Percentiles rank a stretch among this genome's conserved stretches.
These are phyloP conservation scores for Melanostigma gelatinosum DNA, from an alignment of 2,113 vertebrate genomes.

Conservation along the genomic window DNA sequence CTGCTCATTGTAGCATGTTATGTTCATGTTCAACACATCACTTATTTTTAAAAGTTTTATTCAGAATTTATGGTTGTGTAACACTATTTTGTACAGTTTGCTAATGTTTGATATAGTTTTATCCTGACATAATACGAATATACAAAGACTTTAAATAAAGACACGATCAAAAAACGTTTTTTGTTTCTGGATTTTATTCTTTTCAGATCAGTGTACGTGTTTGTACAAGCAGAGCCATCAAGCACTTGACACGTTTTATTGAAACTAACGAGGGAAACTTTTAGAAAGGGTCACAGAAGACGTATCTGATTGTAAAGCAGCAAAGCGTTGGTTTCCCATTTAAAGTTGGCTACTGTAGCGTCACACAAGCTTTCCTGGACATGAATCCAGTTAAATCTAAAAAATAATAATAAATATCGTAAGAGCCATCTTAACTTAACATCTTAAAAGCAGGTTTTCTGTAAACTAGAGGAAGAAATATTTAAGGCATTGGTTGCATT, in stretches of 20 bases:
- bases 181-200: not conserved
- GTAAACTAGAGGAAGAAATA: slow-evolving; percentile 40
- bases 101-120: slow-evolving; percentile 28
- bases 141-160: slow-evolving; percentile 58
- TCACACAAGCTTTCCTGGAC: slow-evolving; percentile 32
- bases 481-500: slow-evolving; percentile 66
- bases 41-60: not conserved
- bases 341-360: slow-evolving; percentile 28
- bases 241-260: slow-evolving; percentile 49
- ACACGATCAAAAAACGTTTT: not conserved
- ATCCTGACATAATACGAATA: not conserved
- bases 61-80: not conserved
- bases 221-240: not conserved
- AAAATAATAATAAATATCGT: slow-evolving; percentile 60
- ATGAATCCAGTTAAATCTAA: slow-evolving; percentile 1
- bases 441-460: slow-evolving; percentile 5
- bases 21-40: not conserved
- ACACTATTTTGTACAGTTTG: slow-evolving; percentile 27
- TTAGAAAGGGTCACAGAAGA: slow-evolving; percentile 28
- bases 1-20: not conserved
- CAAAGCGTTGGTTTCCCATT: slow-evolving; percentile 42
- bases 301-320: slow-evolving; percentile 35
- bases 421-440: slow-evolving; percentile 1
- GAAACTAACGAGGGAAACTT: slow-evolving; percentile 36
- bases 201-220: not conserved